These are phyloP conservation scores for Drosophila meridionalis DNA, from an alignment of 2,888 invertebrate species.

Conservation along the genomic window DNA sequence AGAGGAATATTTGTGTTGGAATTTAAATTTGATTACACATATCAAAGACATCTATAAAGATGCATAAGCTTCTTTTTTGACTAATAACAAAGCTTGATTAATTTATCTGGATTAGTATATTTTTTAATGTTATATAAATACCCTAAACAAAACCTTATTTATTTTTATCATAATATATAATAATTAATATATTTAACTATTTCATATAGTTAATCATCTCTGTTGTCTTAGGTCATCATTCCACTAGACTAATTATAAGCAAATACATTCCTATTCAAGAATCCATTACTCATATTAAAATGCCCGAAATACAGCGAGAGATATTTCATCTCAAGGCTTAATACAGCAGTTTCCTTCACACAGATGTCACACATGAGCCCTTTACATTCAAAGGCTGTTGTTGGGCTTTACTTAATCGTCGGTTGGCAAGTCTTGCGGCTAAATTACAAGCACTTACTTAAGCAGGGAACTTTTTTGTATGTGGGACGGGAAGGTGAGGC, in stretches of 20 bases:
- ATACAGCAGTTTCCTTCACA: background rate
- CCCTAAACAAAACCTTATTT: too few species aligned
- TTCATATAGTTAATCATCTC: too few species aligned
- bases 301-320: background rate
- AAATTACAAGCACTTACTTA: constrained; percentile 58
- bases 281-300: background rate
- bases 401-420: constrained; percentile 49
- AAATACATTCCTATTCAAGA: background rate
- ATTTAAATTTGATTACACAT: too few species aligned
- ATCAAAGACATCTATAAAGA: too few species aligned
- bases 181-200: too few species aligned
- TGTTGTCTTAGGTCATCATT: too few species aligned
- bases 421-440: constrained; percentile 48
- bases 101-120: too few species aligned
- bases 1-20: too few species aligned
- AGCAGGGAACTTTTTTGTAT: constrained; percentile 19
- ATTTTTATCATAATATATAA: too few species aligned
- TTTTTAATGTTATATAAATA: too few species aligned
- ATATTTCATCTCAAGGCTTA: constrained; percentile 1
- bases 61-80: too few species aligned
- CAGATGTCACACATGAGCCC: constrained; percentile 15
- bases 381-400: constrained; percentile 9
- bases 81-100: too few species aligned
- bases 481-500: background rate
- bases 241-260: background rate